Conservation (phyloP, 2,113 vertebrate species). For the Calcarius ornatus region DNA sequence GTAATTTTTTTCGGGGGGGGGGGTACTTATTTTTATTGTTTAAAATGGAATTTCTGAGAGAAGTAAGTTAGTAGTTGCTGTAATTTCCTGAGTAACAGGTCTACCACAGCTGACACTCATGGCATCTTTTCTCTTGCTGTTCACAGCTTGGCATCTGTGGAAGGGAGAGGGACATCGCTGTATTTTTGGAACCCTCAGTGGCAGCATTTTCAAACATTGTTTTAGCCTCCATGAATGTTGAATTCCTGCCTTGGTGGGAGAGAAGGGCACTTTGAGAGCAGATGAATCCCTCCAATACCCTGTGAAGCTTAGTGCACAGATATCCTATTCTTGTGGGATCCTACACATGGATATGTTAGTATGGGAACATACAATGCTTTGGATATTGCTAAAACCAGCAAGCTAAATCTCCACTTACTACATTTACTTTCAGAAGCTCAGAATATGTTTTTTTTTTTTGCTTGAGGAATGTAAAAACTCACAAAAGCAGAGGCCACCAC, state of each 20-base stretch:
- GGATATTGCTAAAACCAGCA: background rate
- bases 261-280: background rate
- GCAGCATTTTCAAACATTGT: fast-evolving
- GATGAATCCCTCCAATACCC: background rate
- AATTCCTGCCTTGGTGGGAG: background rate
- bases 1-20: too few relatives aligned
- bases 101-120: fast-evolving
- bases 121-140: background rate
- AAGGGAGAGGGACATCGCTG: background rate
- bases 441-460: background rate
- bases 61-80: background rate
- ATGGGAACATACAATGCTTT: background rate
- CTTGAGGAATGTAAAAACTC: background rate
- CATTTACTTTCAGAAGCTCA: background rate
- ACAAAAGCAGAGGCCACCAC: fast-evolving
- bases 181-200: background rate
- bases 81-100: background rate
- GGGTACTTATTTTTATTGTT: background rate
- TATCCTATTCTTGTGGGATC: background rate
- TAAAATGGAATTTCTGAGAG: background rate
- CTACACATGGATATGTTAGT: background rate
- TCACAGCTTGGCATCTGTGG: background rate
- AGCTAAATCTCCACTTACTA: background rate
- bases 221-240: background rate
- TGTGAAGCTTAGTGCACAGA: background rate